Conservation (phyloP, 2,797 vertebrate species). For the Myotis pilosus region DNA sequence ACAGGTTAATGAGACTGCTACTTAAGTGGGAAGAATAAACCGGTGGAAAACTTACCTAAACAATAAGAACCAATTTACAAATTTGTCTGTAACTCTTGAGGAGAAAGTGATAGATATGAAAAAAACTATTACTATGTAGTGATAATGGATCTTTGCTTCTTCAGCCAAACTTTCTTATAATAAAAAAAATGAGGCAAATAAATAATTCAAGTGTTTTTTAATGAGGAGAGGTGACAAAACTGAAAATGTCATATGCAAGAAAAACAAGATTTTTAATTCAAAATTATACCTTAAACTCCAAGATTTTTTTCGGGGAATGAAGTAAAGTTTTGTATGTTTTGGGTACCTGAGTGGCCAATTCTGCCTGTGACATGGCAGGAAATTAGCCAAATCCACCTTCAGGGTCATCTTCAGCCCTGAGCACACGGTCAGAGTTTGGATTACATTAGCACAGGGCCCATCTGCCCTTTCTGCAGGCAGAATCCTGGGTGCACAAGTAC, state of each 20-base stretch:
- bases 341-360: neutral
- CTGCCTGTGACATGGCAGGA: neutral
- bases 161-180: neutral
- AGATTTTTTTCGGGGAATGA: neutral
- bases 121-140: neutral
- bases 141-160: neutral
- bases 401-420: neutral
- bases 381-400: neutral
- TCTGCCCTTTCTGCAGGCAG: neutral
- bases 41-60: neutral
- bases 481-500: neutral
- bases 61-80: neutral
- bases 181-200: neutral
- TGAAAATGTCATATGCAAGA: constrained; percentile 8
- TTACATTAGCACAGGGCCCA: neutral
- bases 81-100: neutral
- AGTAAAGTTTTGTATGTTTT: neutral
- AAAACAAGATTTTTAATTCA: constrained; percentile 1
- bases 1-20: neutral
- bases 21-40: neutral
- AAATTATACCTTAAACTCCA: neutral
- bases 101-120: neutral
- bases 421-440: neutral
- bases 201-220: constrained; percentile 39
- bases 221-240: neutral